Base-by-base conservation (phyloP, 2,888 invertebrate species). In the Melitaea athalia region DNA sequence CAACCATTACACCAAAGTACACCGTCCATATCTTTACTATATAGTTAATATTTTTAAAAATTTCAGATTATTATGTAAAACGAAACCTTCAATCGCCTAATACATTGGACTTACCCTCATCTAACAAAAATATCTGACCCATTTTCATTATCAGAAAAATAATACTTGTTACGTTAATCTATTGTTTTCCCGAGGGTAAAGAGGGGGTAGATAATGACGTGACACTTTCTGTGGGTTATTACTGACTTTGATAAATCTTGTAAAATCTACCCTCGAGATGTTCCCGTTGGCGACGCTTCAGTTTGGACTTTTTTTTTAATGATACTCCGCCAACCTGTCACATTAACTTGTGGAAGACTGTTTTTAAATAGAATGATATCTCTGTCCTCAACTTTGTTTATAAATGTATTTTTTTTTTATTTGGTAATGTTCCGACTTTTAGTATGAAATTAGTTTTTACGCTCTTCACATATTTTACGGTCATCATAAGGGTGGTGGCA, bases 201-300 rank as follows among this genome's bases (percentile, higher is more conserved):
- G 50, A 52, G 50, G 49, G 14, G 38, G 38, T 38, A 53, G 53
- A 61, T 69, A 72, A 73, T 73, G 73, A 74, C 64, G 69, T 67
- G 73, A 73, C 74, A 67, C 68, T 68, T 68, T 67, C 67, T 62
- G 57, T 42, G 63, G 49, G 63, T 15, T 59, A 59, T 68, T 55
- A 64, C 68, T 70, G 75, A 74, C 73, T 75, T 76, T 76, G 73
- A 76, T 75, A 73, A 72, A 75, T 76, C 72, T 76, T 65, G 60
- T 74, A 72, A 74, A 72, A 73, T 71, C 72, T 71, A 64, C 65
- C 55, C 64, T 53, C 47, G 64, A 64, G 70, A 59, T 17, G 60
- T 43, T 43, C 24, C 24, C 24, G 8, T 52, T 50, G 67, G 50
- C 45, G 31, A n/a, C 55, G 66, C 69, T 62, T 71, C 69, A 62